Percentiles rank a stretch among this genome's conserved stretches.
Evolutionary conservation across 30 jellyfish, hydroid and myxozoan genomes (phyloP).

Genomic region (Chrysaora quinquecirrha): DNA sequence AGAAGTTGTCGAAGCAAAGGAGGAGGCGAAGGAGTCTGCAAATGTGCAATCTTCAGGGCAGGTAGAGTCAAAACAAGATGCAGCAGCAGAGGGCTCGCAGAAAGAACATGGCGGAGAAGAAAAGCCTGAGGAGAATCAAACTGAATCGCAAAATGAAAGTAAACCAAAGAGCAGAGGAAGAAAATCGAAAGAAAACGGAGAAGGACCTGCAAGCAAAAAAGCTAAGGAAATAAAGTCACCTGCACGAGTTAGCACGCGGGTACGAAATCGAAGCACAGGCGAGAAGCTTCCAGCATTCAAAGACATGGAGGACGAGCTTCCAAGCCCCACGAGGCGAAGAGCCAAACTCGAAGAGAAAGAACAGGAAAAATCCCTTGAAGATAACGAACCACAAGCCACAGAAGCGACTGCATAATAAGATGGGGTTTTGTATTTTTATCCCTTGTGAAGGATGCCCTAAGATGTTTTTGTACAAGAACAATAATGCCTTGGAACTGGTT

Average conservation of each 20-base stretch:
- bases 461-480: too few species aligned
- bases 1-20: slow-evolving; percentile 33
- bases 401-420: slow-evolving; percentile 64
- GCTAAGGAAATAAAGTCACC: slow-evolving; percentile 60
- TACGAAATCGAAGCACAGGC: slow-evolving; percentile 63
- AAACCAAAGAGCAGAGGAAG: slow-evolving; percentile 72
- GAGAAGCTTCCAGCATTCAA: slow-evolving; percentile 75
- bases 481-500: too few species aligned
- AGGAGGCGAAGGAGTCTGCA: not conserved
- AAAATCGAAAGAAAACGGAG: slow-evolving; percentile 51
- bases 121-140: slow-evolving; percentile 1
- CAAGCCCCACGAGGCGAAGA: slow-evolving; percentile 65
- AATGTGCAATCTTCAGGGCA: too few species aligned
- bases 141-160: slow-evolving; percentile 19
- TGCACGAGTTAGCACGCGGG: slow-evolving; percentile 66
- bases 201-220: slow-evolving; percentile 66
- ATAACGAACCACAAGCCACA: slow-evolving; percentile 23
- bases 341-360: slow-evolving; percentile 53
- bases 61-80: not conserved
- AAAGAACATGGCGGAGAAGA: not conserved
- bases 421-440: too few species aligned
- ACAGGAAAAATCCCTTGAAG: slow-evolving; percentile 30
- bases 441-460: too few species aligned
- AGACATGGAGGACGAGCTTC: slow-evolving; percentile 64
- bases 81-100: not conserved